phyloP scores from a whole-genome alignment of 2,888 invertebrate species.

The Itoplectis maculator region DNA sequence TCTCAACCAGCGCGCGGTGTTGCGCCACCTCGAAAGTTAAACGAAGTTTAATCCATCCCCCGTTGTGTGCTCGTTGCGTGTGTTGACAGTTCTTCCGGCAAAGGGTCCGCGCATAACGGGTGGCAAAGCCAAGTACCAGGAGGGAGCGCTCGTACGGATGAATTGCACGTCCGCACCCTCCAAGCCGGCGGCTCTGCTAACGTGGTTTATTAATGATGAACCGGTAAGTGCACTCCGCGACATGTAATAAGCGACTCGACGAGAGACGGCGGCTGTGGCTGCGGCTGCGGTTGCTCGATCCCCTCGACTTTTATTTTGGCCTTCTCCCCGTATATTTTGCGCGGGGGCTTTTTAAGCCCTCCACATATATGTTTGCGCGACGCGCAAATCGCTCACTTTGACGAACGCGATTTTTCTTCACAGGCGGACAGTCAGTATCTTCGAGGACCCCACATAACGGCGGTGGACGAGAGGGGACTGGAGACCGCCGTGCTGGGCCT shows the following conservation, averaged over 20 bases:
- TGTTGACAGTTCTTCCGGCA: slow-evolving; percentile 86
- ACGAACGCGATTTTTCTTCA: background rate
- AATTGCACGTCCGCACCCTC: slow-evolving; percentile 88
- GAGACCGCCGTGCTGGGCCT: slow-evolving; percentile 91
- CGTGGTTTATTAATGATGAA: slow-evolving; percentile 88
- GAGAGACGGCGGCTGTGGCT: too few species aligned
- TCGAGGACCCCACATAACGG: slow-evolving; percentile 84
- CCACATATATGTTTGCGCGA: background rate
- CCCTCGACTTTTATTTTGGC: slow-evolving; percentile 12
- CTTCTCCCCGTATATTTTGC: background rate
- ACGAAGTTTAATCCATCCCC: slow-evolving; percentile 24
- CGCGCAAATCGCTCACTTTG: slow-evolving; percentile 4
- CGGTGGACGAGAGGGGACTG: slow-evolving; percentile 86
- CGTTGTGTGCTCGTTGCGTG: slow-evolving; percentile 4
- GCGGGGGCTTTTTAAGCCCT: background rate
- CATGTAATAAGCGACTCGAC: slow-evolving; percentile 57
- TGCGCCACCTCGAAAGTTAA: slow-evolving; percentile 2
- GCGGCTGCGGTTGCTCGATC: background rate
- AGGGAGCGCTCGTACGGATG: slow-evolving; percentile 87
- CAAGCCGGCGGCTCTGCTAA: slow-evolving; percentile 87
- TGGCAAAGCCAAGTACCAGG: slow-evolving; percentile 87
- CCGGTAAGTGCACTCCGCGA: slow-evolving; percentile 80
- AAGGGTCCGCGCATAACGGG: slow-evolving; percentile 88
- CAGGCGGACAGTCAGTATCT: slow-evolving; percentile 77
- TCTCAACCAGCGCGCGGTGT: too few species aligned